These are phyloP conservation scores for Thamnaconus septentrionalis DNA, from an alignment of 2,113 vertebrate species.

Conservation along the genomic window DNA sequence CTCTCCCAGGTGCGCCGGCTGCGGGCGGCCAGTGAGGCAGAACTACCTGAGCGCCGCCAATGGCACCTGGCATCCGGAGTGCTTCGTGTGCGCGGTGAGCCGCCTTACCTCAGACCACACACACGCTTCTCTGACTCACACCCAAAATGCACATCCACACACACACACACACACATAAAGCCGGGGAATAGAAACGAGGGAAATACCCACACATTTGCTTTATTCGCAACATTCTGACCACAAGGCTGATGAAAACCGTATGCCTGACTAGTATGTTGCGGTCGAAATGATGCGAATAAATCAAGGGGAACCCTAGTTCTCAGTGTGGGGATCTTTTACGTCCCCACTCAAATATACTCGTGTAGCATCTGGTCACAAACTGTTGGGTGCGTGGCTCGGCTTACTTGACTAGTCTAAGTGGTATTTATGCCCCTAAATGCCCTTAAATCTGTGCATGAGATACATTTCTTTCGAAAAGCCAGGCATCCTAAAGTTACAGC, in stretches of 20 bases:
- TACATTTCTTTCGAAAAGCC: not conserved
- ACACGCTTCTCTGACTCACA: constrained; percentile 26
- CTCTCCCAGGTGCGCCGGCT: constrained; percentile 88
- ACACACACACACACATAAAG: not conserved
- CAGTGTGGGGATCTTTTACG: constrained; percentile 46
- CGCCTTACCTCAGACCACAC: constrained; percentile 48
- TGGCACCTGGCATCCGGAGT: constrained; percentile 87
- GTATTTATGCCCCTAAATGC: constrained; percentile 4
- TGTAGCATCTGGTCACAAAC: constrained; percentile 48
- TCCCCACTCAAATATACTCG: constrained; percentile 29
- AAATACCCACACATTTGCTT: constrained; percentile 58
- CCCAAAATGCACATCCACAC: not conserved
- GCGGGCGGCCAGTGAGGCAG: constrained; percentile 78
- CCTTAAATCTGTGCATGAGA: constrained; percentile 3
- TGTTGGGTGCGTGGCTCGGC: constrained; percentile 31
- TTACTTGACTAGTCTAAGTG: constrained; percentile 17
- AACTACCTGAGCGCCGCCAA: constrained; percentile 88
- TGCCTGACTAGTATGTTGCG: constrained; percentile 52
- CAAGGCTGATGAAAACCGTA: constrained; percentile 60
- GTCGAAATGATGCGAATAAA: constrained; percentile 63
- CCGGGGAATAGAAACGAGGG: constrained; percentile 40
- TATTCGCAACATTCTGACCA: constrained; percentile 57
- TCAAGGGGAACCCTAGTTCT: constrained; percentile 46
- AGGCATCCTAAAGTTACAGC: too few relatives aligned
- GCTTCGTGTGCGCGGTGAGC: constrained; percentile 91